phyloP scores from a whole-genome alignment of 2,888 invertebrate genomes.

The Perizoma affinitatum region DNA sequence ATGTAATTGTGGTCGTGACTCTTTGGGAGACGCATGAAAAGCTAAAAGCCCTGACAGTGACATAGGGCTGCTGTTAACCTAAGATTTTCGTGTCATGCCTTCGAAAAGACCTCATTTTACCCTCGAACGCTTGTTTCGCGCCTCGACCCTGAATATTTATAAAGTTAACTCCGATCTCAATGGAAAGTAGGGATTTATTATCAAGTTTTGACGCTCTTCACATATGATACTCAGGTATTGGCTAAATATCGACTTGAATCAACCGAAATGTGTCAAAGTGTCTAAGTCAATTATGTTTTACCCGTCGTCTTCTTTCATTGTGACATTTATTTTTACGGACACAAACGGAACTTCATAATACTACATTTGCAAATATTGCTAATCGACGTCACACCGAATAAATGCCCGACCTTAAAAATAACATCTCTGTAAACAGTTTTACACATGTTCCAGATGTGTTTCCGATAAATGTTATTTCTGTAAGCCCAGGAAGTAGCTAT shows the following conservation, averaged over 20 bases:
- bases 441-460: conserved; percentile 36
- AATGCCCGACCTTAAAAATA: conserved; percentile 24
- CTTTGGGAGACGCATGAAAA: conserved; percentile 29
- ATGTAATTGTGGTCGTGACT: conserved; percentile 36
- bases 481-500: conserved; percentile 39
- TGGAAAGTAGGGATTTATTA: conserved; percentile 57
- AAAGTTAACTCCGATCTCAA: conserved; percentile 50
- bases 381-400: conserved; percentile 22
- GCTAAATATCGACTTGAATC: conserved; percentile 39
- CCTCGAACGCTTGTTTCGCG: conserved; percentile 49
- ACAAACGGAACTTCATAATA: conserved; percentile 20
- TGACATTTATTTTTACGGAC: conserved; percentile 1
- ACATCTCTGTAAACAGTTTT: conserved; percentile 32
- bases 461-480: conserved; percentile 41
- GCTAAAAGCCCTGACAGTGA: conserved; percentile 42
- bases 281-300: conserved; percentile 12
- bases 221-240: conserved; percentile 40
- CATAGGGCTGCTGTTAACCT: conserved; percentile 39
- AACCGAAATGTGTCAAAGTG: conserved; percentile 20
- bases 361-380: conserved; percentile 21
- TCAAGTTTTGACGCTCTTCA: conserved; percentile 49
- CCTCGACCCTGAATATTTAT: conserved; percentile 67
- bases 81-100: conserved; percentile 48
- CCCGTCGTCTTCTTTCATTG: conserved; percentile 5
- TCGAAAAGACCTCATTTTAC: conserved; percentile 54